phyloP scores from a whole-genome alignment of 2,113 vertebrate genomes.

The Oreochromis niloticus region DNA sequence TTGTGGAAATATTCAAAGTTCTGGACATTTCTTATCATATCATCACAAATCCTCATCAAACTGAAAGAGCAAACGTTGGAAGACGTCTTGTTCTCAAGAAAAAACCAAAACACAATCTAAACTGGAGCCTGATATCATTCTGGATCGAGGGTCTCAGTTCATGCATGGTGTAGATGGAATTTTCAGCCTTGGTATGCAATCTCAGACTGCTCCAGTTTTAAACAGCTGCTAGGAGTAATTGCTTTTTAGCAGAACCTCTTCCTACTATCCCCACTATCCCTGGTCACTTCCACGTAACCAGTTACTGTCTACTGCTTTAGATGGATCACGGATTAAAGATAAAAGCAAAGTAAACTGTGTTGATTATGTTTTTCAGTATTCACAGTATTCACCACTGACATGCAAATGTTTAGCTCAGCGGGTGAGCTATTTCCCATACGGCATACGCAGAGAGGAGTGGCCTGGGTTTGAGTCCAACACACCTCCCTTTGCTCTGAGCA shows the following conservation, averaged over 20 bases:
- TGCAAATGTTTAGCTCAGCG: background rate
- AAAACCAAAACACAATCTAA: background rate
- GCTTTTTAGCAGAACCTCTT: background rate
- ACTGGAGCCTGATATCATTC: background rate
- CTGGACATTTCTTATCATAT: background rate
- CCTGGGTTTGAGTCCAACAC: background rate
- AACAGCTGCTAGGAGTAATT: background rate
- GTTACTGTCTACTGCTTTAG: background rate
- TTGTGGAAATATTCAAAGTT: background rate
- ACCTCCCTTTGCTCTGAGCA: background rate
- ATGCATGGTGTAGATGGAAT: background rate
- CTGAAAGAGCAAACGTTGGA: background rate
- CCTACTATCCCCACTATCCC: background rate
- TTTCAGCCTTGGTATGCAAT: background rate
- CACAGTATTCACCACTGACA: background rate
- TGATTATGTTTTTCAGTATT: background rate
- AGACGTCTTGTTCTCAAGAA: accelerated
- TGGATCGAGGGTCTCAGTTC: background rate
- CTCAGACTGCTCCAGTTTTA: background rate
- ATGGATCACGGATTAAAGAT: background rate
- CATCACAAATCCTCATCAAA: background rate
- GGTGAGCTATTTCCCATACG: background rate
- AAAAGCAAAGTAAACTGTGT: background rate
- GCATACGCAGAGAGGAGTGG: accelerated
- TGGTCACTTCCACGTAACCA: accelerated